phyloP scores from a whole-genome alignment of 2,888 invertebrate genomes.

The Biston stratarius region DNA sequence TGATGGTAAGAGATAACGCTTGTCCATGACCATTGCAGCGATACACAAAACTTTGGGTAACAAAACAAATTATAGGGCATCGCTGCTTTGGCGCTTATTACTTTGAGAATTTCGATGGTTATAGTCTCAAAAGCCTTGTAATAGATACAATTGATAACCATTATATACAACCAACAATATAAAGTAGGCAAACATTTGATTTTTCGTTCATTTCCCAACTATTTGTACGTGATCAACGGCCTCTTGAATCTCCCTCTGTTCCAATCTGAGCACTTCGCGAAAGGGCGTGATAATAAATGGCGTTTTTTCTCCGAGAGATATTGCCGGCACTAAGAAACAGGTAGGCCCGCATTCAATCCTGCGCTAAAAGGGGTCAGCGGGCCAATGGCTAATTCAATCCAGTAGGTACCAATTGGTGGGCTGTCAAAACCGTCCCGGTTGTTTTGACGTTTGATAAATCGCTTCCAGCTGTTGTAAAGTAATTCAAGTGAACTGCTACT shows the following conservation, averaged over 20 bases:
- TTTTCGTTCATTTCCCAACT: conserved; percentile 8
- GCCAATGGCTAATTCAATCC: conserved; percentile 40
- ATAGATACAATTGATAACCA: not conserved
- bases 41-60: too few species aligned
- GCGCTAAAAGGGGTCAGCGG: conserved; percentile 35
- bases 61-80: too few species aligned
- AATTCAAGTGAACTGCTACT: not conserved
- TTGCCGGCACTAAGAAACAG: conserved; percentile 45
- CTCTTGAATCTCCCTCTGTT: conserved; percentile 21
- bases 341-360: conserved; percentile 36
- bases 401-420: conserved; percentile 35
- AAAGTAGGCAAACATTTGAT: not conserved
- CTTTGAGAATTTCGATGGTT: too few species aligned
- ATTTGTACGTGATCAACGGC: conserved; percentile 17
- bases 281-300: conserved; percentile 40
- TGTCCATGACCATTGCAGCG: too few species aligned
- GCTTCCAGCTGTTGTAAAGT: conserved; percentile 3
- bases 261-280: conserved; percentile 31
- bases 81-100: too few species aligned
- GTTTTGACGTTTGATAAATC: conserved; percentile 40
- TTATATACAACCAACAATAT: too few species aligned
- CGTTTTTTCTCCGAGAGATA: conserved; percentile 41
- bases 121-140: too few species aligned
- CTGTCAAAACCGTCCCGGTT: conserved; percentile 33
- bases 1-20: too few species aligned